Evolutionary conservation across 1,140 invertebrate genomes (phyloP).

Genomic region (Neodiprion fabricii): DNA sequence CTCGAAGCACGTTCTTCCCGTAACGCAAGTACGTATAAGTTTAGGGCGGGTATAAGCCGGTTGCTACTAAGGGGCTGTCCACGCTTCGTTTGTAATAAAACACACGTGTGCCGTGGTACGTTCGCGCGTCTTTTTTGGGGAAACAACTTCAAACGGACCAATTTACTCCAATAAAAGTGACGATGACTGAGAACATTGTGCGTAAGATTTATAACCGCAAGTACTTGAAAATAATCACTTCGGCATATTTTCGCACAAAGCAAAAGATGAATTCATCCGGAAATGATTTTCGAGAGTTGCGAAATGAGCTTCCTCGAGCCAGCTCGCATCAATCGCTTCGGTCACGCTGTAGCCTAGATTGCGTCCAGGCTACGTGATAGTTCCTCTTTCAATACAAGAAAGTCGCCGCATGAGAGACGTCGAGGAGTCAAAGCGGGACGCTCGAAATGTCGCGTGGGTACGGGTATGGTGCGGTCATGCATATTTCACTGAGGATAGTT

Average conservation of each 20-base stretch:
- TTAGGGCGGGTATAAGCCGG: not conserved
- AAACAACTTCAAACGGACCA: slow-evolving; percentile 1
- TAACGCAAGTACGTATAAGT: not conserved
- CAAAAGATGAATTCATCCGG: too few relatives aligned
- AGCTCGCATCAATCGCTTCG: too few relatives aligned
- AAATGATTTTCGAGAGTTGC: too few relatives aligned
- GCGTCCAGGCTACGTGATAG: not conserved
- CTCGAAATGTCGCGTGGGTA: not conserved
- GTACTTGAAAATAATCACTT: too few relatives aligned
- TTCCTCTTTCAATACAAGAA: not conserved
- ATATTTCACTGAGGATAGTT: not conserved
- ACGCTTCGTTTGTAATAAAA: slow-evolving; percentile 12
- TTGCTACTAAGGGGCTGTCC: slow-evolving; percentile 2
- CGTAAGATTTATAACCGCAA: not conserved
- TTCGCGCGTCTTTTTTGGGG: not conserved
- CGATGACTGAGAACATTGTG: not conserved
- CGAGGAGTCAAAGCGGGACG: not conserved
- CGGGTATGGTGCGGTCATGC: not conserved
- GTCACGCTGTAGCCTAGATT: not conserved
- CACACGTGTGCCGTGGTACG: not conserved
- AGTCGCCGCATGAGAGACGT: not conserved
- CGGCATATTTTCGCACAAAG: too few relatives aligned
- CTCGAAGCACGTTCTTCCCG: slow-evolving; percentile 11
- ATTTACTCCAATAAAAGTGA: slow-evolving; percentile 1
- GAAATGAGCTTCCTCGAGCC: too few relatives aligned